Evolutionary conservation across 2,888 invertebrate species (phyloP), one percentile per base, ranked within the genome.

Genomic region (Zelleria hepariella): DNA sequence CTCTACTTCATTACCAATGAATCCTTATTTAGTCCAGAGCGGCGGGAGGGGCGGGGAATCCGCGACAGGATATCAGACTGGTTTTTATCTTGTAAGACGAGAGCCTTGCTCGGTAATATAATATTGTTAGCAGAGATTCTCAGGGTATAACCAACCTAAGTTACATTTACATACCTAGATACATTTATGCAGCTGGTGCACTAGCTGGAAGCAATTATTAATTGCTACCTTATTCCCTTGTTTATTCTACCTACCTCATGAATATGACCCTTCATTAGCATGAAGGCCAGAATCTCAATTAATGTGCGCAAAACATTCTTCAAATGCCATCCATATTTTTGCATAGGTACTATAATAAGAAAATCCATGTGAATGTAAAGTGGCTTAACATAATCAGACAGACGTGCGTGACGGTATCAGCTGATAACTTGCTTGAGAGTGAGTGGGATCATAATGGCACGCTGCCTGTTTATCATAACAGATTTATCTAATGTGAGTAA

Each of bases 61-160:
- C 51, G 10, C 20, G 59, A 54, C 66, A 66, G 68, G 68, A 68
- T 67, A 64, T 59, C 18, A 63, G 65, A 68, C 68, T 62, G 63
- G 70, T 68, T 68, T 65, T 51, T 20, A 51, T 18, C 51, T 51
- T 20, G 51, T 51, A 51, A 51, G 51, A 51, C 51, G 51, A 51
- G 51, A 42, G 32, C 32, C 32, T 42, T 4, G 15, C 32, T 42
- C 32, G 15, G 32, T 42, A 42, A 42, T 42, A 42, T 42, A 42
- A 42, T 42, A 42, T 42, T 15, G 15, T 10, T 42, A 42, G 15
- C 32, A 15, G 32, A 42, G 32, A 42, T 42, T 42, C 32, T 42
- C 32, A 42, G 15, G 10, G 32, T 42, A 42, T 42, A 42, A 42
- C 32, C 15, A 42, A 3, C 15, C 15, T 10, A 42, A 2, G 32